Conservation (phyloP, 1,140 invertebrate genomes). For the Scaptomyza pallida region DNA sequence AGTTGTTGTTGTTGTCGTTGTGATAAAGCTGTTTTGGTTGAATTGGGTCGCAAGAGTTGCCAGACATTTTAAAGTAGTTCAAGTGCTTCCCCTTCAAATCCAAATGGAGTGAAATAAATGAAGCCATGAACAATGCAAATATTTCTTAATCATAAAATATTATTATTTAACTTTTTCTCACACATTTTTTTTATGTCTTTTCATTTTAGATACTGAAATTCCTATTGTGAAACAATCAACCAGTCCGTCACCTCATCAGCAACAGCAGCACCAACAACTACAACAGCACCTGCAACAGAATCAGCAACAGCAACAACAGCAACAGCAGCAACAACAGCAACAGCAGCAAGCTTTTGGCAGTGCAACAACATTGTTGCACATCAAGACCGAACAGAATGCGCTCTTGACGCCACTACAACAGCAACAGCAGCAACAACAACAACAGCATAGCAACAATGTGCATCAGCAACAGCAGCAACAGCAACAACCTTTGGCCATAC, state of each 20-base stretch:
- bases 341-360: constrained; percentile 52
- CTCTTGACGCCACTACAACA: constrained; percentile 70
- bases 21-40: constrained; percentile 47
- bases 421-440: constrained; percentile 67
- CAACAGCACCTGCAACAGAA: constrained; percentile 65
- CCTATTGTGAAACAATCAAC: constrained; percentile 84
- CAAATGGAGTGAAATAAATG: constrained; percentile 12
- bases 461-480: constrained; percentile 61
- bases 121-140: constrained; percentile 11
- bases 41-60: constrained; percentile 47
- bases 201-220: constrained; percentile 83
- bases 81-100: constrained; percentile 15
- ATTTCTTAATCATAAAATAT: too few relatives aligned
- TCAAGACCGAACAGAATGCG: constrained; percentile 79
- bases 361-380: constrained; percentile 68
- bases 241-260: constrained; percentile 77
- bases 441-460: constrained; percentile 64
- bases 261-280: constrained; percentile 66
- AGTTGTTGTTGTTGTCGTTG: constrained; percentile 15
- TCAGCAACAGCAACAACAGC: constrained; percentile 63
- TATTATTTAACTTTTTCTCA: not conserved
- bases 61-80: constrained; percentile 22
- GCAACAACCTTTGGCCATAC: constrained; percentile 76
- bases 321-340: constrained; percentile 35
- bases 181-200: constrained; percentile 2